These are phyloP conservation scores for Stenodera caucasica DNA, from an alignment of 2,888 invertebrate species.

Conservation along the genomic window DNA sequence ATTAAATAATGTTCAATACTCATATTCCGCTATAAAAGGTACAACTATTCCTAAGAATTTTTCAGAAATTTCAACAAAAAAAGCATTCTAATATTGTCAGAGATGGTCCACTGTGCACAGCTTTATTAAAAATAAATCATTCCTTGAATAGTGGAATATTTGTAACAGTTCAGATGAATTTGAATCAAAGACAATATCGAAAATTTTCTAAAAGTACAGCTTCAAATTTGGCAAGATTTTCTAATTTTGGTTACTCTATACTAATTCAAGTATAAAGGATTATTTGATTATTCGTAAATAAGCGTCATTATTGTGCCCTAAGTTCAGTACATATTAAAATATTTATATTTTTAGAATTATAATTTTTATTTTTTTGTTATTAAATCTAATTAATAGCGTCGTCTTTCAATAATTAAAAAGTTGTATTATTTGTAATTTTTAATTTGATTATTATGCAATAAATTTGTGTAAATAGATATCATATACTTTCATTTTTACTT, in stretches of 20 bases:
- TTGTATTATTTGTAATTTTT: conserved; percentile 4
- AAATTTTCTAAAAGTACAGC: not conserved
- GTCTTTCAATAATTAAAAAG: conserved; percentile 11
- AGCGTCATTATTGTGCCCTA: conserved; percentile 53
- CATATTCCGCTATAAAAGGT: not conserved
- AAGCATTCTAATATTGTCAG: too few species aligned
- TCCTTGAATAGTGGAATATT: not conserved
- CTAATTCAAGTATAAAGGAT: conserved; percentile 18
- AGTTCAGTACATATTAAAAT: conserved; percentile 40
- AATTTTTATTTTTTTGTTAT: conserved; percentile 21
- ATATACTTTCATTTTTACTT: conserved; percentile 29
- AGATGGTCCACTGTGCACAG: too few species aligned
- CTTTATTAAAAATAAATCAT: not conserved
- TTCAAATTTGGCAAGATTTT: not conserved
- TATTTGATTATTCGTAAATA: conserved; percentile 38
- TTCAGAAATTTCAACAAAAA: too few species aligned
- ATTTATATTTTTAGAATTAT: conserved; percentile 30
- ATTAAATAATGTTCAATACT: not conserved
- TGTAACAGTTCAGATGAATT: not conserved
- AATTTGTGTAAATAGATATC: conserved; percentile 14
- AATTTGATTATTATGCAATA: conserved; percentile 7
- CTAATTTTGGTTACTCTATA: not conserved
- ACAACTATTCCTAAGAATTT: not conserved
- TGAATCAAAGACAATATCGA: not conserved
- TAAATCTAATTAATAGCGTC: conserved; percentile 11